Evolutionary conservation across 2,797 vertebrate genomes (phyloP).

Genomic region (Coreius guichenoti): DNA sequence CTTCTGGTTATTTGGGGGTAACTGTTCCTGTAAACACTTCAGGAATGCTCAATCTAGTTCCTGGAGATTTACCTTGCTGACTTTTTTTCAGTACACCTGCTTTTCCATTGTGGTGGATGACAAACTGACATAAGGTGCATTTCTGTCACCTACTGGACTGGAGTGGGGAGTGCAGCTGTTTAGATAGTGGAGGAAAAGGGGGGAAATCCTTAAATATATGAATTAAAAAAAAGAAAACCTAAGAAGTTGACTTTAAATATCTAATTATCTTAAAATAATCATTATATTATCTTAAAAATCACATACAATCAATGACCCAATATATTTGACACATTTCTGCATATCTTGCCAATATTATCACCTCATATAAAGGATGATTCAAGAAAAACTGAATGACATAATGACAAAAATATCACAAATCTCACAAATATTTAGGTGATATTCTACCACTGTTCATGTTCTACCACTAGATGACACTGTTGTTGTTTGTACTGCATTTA

Average conservation of each 20-base stretch:
- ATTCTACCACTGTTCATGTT: background rate
- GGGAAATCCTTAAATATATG: background rate
- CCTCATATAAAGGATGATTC: background rate
- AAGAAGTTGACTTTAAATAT: background rate
- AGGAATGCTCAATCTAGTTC: background rate
- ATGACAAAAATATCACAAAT: background rate
- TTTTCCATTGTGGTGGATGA: background rate
- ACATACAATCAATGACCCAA: background rate
- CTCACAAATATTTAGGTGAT: background rate
- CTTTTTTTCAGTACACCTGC: background rate
- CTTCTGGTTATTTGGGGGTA: background rate
- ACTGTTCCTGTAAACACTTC: background rate
- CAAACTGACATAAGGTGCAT: background rate
- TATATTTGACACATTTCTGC: background rate
- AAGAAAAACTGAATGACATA: background rate
- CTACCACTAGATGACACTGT: slow-evolving; percentile 20
- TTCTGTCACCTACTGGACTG: slow-evolving; percentile 10
- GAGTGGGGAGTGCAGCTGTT: background rate
- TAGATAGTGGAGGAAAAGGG: background rate
- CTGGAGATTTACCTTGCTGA: background rate
- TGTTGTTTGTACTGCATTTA: background rate
- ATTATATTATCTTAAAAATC: background rate
- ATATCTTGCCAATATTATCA: background rate
- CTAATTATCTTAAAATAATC: background rate
- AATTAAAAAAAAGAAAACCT: background rate